These are phyloP conservation scores for Procambarus clarkii DNA, from an alignment of 1,140 invertebrate species.

Conservation along the genomic window DNA sequence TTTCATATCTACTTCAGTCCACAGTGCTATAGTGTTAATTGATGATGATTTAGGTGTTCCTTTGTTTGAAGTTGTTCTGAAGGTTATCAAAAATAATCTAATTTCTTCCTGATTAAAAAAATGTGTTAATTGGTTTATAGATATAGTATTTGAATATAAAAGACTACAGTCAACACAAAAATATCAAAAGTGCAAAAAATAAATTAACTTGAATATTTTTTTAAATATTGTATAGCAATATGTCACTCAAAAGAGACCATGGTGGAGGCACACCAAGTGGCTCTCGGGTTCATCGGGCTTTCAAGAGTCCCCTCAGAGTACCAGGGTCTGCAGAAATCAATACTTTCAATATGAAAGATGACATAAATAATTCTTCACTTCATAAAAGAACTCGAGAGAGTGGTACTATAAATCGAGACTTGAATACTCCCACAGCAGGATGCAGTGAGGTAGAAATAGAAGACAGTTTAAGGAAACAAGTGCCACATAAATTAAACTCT, in stretches of 20 bases:
- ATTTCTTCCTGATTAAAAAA: neutral
- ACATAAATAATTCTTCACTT: neutral
- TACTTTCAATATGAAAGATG: too few relatives aligned
- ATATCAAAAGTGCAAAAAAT: neutral
- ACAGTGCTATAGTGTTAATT: too few relatives aligned
- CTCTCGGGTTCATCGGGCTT: conserved; percentile 27
- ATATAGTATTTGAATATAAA: too few relatives aligned
- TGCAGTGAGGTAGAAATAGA: neutral
- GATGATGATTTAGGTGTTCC: neutral
- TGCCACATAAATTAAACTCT: neutral
- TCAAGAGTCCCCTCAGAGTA: conserved; percentile 46
- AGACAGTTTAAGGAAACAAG: neutral
- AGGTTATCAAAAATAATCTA: neutral
- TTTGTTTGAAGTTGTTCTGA: neutral
- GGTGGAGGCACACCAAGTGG: conserved; percentile 8
- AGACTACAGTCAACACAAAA: neutral
- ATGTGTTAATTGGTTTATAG: too few relatives aligned
- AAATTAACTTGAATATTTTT: neutral
- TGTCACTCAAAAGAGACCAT: conserved; percentile 8
- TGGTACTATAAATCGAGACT: neutral
- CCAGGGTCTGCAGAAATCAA: neutral
- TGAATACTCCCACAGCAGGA: neutral
- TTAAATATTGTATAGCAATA: neutral
- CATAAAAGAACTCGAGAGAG: neutral
- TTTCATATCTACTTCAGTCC: too few relatives aligned